Percentiles rank a stretch among this genome's conserved stretches.
These are phyloP conservation scores for Lemur catta DNA, from an alignment of 2,797 vertebrate species.

Conservation along the genomic window DNA sequence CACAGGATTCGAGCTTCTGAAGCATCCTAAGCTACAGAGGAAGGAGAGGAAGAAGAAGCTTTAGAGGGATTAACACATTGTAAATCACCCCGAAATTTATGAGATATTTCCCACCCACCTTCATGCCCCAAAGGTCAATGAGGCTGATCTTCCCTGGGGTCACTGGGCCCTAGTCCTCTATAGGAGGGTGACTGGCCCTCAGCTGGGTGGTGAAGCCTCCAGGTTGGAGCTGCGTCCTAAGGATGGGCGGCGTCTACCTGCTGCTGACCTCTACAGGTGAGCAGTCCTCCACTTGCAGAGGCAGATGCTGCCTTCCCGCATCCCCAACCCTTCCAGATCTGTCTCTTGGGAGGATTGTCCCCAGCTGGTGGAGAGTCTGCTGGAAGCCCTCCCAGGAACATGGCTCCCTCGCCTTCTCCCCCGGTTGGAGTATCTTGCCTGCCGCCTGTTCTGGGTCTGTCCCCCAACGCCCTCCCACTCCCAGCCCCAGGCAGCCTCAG, in stretches of 20 bases:
- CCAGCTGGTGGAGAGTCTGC: slow-evolving; percentile 44
- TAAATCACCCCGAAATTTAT: not conserved
- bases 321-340: not conserved
- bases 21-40: not conserved
- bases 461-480: not conserved
- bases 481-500: slow-evolving; percentile 64
- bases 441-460: not conserved
- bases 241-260: not conserved
- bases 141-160: not conserved
- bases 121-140: not conserved
- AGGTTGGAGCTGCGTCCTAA: not conserved
- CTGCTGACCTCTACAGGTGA: slow-evolving; percentile 36
- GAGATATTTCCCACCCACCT: not conserved
- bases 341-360: not conserved
- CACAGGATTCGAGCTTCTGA: not conserved
- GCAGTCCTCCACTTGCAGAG: not conserved
- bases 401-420: not conserved
- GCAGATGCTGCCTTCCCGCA: not conserved
- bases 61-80: not conserved
- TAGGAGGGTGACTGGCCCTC: not conserved
- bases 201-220: not conserved
- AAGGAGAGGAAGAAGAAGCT: not conserved
- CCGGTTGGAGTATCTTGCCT: not conserved
- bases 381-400: not conserved
- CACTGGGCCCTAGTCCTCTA: not conserved